Evolutionary conservation across 2,797 vertebrate species (phyloP).

Genomic region (Odontamblyopus rebecca): DNA sequence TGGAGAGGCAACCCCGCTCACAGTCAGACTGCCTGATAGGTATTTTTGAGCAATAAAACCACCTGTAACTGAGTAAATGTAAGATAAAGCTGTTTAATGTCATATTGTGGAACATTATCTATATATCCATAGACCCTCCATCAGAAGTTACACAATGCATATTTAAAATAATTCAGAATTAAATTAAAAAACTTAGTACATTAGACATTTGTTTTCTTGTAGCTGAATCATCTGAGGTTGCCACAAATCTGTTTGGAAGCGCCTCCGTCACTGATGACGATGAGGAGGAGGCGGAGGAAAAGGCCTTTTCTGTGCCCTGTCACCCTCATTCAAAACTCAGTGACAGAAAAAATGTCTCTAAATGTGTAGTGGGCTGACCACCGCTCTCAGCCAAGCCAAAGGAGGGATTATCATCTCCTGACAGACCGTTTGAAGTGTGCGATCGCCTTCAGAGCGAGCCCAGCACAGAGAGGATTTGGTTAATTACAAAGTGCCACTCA

Average conservation of each 20-base stretch:
- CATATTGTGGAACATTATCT: too few relatives aligned
- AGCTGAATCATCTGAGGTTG: conserved; percentile 22
- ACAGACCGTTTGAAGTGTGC: conserved; percentile 50
- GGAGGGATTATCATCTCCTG: conserved; percentile 45
- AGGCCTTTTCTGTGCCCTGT: conserved; percentile 21
- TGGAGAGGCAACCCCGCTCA: too few relatives aligned
- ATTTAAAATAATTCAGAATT: background rate
- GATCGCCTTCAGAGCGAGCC: conserved; percentile 18
- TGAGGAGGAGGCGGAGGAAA: conserved; percentile 15
- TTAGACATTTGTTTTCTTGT: background rate
- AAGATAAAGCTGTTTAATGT: too few relatives aligned
- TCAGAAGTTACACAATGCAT: too few relatives aligned
- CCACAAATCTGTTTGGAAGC: conserved; percentile 29
- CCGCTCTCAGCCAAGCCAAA: conserved; percentile 22
- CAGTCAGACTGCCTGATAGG: too few relatives aligned
- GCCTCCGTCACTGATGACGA: conserved; percentile 26
- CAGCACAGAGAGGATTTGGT: conserved; percentile 44
- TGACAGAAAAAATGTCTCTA: conserved; percentile 9
- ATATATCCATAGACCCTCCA: too few relatives aligned
- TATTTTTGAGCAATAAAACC: too few relatives aligned
- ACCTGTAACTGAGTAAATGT: too few relatives aligned
- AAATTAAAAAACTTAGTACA: background rate
- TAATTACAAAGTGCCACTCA: conserved; percentile 63
- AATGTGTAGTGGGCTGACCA: conserved; percentile 9
- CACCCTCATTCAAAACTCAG: conserved; percentile 18